These are phyloP conservation scores for Muscidifurax raptorellus DNA, from an alignment of 1,140 invertebrate genomes.

Conservation along the genomic window DNA sequence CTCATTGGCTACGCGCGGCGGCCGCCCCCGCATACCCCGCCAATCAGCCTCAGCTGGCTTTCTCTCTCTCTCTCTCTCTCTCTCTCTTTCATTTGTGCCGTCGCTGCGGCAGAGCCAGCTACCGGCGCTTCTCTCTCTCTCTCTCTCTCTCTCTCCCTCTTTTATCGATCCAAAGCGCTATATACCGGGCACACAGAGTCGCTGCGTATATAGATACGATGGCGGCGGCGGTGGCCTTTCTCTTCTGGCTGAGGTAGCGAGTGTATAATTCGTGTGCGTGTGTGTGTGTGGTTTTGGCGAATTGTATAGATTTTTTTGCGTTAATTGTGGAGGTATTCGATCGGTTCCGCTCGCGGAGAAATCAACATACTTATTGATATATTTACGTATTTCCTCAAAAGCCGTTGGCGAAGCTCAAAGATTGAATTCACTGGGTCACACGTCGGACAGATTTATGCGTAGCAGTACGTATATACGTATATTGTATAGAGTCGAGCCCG, in stretches of 20 bases:
- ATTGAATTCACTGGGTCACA: neutral
- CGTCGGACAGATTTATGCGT: neutral
- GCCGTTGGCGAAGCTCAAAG: neutral
- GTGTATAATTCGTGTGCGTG: neutral
- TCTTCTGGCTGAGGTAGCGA: neutral
- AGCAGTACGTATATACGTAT: too few species aligned
- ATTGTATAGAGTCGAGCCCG: too few species aligned
- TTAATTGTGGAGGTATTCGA: too few species aligned
- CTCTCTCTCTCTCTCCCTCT: conserved; percentile 34
- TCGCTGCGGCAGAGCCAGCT: neutral
- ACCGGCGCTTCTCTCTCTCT: neutral
- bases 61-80: conserved; percentile 38
- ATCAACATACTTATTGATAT: too few species aligned
- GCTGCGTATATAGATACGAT: conserved; percentile 12
- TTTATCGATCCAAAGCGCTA: conserved; percentile 49
- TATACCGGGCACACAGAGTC: neutral
- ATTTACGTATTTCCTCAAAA: too few species aligned
- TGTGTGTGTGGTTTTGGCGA: neutral
- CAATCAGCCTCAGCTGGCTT: conserved; percentile 69
- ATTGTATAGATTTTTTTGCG: neutral
- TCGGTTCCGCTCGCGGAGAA: too few species aligned
- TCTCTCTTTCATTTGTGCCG: conserved; percentile 31
- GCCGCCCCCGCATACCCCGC: conserved; percentile 74
- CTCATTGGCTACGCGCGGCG: conserved; percentile 73
- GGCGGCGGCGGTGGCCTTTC: neutral